These are phyloP conservation scores for Furcifer pardalis DNA, from an alignment of 2,797 vertebrate genomes.

Conservation along the genomic window DNA sequence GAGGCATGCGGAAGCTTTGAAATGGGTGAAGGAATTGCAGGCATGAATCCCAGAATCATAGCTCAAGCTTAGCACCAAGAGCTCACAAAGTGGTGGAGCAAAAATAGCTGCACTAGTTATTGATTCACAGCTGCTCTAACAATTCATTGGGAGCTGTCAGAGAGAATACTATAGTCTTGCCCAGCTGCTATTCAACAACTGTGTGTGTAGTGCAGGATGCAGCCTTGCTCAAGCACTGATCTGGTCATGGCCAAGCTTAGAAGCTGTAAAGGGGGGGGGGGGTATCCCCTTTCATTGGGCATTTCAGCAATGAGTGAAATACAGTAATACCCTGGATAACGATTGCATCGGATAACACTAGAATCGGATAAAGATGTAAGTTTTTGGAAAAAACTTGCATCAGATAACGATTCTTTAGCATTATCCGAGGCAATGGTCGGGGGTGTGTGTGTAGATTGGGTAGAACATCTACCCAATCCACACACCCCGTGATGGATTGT, in stretches of 20 bases:
- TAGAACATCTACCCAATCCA: too few species aligned
- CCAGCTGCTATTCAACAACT: conserved; percentile 11
- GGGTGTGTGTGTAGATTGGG: too few species aligned
- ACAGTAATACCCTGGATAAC: too few species aligned
- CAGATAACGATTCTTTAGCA: too few species aligned
- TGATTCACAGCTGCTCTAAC: conserved; percentile 20
- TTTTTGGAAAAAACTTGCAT: too few species aligned
- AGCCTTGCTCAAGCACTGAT: background rate
- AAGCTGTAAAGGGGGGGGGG: background rate
- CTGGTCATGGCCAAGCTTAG: background rate
- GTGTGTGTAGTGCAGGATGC: background rate
- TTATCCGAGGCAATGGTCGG: too few species aligned
- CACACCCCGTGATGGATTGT: too few species aligned
- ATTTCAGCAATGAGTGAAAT: background rate
- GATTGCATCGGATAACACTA: too few species aligned
- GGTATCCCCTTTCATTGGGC: background rate
- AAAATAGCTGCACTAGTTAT: conserved; percentile 28
- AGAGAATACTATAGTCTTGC: conserved; percentile 17
- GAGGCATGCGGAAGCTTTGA: background rate
- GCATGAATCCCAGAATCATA: conserved; percentile 18
- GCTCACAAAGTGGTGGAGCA: conserved; percentile 8
- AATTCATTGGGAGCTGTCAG: conserved; percentile 28
- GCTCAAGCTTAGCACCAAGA: conserved; percentile 1
- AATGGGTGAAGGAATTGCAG: background rate
- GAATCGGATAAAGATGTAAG: too few species aligned